Evolutionary conservation across 2,113 vertebrate species (phyloP).

Genomic region (Tachysurus vachellii): DNA sequence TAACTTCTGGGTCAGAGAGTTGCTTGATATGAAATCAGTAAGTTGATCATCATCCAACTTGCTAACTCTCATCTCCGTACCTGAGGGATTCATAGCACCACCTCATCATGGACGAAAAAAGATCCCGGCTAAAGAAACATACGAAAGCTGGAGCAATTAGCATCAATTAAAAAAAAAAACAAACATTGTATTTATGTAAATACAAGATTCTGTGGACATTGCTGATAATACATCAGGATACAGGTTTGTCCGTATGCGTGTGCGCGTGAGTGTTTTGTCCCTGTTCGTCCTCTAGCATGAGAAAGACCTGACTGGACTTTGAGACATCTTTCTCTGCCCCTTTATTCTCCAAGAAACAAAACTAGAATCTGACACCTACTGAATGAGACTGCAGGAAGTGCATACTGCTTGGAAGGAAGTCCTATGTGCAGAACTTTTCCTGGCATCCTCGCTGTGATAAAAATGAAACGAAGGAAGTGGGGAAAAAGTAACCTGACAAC

Average conservation of each 20-base stretch:
- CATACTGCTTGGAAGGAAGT: constrained; percentile 60
- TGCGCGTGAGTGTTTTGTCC: constrained; percentile 52
- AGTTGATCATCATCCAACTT: constrained; percentile 31
- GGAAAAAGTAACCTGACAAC: constrained; percentile 58
- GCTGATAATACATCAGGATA: constrained; percentile 59
- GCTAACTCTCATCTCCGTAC: constrained; percentile 34
- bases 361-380: constrained; percentile 51
- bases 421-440: constrained; percentile 56
- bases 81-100: constrained; percentile 26
- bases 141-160: constrained; percentile 59
- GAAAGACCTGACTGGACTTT: constrained; percentile 52
- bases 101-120: constrained; percentile 29
- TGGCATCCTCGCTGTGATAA: constrained; percentile 44
- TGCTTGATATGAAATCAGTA: constrained; percentile 40
- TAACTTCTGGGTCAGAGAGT: constrained; percentile 45
- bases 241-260: constrained; percentile 47
- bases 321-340: constrained; percentile 51
- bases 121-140: constrained; percentile 56
- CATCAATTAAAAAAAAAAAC: constrained; percentile 60
- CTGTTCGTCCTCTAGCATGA: constrained; percentile 55
- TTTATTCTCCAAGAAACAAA: constrained; percentile 58
- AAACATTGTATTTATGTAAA: constrained; percentile 73
- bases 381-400: constrained; percentile 48
- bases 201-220: constrained; percentile 67
- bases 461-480: constrained; percentile 58